A percentile compares a stretch with the other conserved stretches of the same genome.
Evolutionary conservation across 2,888 invertebrate genomes (phyloP).

Genomic region (Pollenia angustigena): DNA sequence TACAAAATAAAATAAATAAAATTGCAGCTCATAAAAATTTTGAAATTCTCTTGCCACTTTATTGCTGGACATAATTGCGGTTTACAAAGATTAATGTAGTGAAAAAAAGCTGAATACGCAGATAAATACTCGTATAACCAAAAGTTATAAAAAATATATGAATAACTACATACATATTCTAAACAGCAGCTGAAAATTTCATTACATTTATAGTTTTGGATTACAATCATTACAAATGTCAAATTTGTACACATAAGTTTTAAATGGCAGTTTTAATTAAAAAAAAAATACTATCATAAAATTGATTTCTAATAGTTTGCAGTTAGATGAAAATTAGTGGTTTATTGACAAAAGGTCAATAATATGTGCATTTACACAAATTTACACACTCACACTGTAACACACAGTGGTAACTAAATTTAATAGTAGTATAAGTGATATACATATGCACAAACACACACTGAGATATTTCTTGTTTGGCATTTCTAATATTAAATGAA

Average conservation of each 20-base stretch:
- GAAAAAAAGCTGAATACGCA: constrained; percentile 7
- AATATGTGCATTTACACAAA: constrained; percentile 1
- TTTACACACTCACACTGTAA: too few relatives aligned
- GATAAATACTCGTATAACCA: not conserved
- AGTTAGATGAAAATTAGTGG: constrained; percentile 64
- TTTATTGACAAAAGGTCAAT: constrained; percentile 63
- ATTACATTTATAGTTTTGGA: constrained; percentile 46
- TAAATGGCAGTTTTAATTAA: not conserved
- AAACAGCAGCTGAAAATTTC: constrained; percentile 47
- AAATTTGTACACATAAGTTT: not conserved
- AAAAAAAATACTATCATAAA: constrained; percentile 28
- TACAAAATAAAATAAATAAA: constrained; percentile 38
- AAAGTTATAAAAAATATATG: not conserved
- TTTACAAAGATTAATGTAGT: constrained; percentile 52
- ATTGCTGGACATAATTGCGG: constrained; percentile 59
- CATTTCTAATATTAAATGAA: constrained; percentile 32
- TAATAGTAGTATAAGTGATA: not conserved
- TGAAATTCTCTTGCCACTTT: constrained; percentile 16
- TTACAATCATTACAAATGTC: not conserved
- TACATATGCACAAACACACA: not conserved
- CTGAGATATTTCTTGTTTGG: constrained; percentile 20
- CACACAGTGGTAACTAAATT: not conserved
- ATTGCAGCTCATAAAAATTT: constrained; percentile 6
- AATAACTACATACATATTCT: constrained; percentile 12
- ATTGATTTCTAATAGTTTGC: constrained; percentile 69